A percentile compares a stretch with the other conserved stretches of the same genome.
phyloP scores from a whole-genome alignment of 2,113 vertebrate species.

The Dolichallabes microphthalmus region DNA sequence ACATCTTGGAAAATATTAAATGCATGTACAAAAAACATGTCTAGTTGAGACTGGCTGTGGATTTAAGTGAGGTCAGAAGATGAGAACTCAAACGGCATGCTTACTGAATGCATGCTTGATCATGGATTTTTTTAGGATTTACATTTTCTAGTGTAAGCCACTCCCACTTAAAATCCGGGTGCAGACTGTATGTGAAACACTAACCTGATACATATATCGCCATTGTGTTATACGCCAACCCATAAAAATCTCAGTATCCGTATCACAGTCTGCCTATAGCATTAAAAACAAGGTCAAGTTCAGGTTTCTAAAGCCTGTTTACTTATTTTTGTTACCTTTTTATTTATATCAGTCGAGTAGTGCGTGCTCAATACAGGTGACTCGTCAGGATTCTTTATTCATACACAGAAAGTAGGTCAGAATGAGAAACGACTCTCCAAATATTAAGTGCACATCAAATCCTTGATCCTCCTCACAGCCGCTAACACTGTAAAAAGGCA shows the following conservation, averaged over 20 bases:
- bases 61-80: not conserved
- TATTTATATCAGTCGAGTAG: no score
- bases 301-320: not conserved
- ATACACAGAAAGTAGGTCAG: slow-evolving; percentile 44
- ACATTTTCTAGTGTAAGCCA: not conserved
- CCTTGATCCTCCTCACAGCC: not conserved
- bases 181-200: not conserved
- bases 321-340: not conserved
- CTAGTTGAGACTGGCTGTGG: not conserved
- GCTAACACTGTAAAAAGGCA: not conserved
- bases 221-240: not conserved
- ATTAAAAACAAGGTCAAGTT: not conserved
- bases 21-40: no score
- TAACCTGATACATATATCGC: not conserved
- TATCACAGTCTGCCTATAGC: not conserved
- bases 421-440: slow-evolving; percentile 23
- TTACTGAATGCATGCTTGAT: not conserved
- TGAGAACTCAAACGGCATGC: not conserved
- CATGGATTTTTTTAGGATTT: not conserved
- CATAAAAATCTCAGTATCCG: not conserved
- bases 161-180: not conserved
- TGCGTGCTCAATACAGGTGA: not conserved
- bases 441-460: slow-evolving; percentile 8
- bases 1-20: no score
- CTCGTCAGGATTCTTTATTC: not conserved